phyloP scores from a whole-genome alignment of 2,797 vertebrate species.

The Orestias chungarensis region DNA sequence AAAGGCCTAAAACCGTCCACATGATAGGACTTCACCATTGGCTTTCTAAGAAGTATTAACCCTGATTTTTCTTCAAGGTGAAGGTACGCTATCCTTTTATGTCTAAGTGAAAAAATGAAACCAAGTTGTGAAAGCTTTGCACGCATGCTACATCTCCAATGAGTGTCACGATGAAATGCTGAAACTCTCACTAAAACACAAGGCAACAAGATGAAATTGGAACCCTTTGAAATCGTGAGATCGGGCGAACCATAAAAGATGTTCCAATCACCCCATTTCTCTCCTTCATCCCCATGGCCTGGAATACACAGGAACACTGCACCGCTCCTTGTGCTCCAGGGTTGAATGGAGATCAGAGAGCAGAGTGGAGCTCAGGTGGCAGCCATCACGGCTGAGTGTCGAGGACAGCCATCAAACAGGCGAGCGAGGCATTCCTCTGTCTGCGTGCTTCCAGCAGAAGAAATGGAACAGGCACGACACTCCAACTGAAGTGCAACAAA shows the following conservation, averaged over 20 bases:
- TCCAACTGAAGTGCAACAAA: not conserved
- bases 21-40: too few relatives aligned
- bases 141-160: slow-evolving; percentile 27
- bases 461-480: not conserved
- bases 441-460: not conserved
- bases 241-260: slow-evolving; percentile 35
- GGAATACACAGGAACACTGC: slow-evolving; percentile 31
- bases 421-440: slow-evolving; percentile 2
- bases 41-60: not conserved
- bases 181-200: slow-evolving; percentile 29
- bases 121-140: slow-evolving; percentile 7
- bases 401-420: slow-evolving; percentile 13
- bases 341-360: slow-evolving; percentile 26
- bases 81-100: not conserved
- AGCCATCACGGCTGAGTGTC: slow-evolving; percentile 2
- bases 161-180: slow-evolving; percentile 27
- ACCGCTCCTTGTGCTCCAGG: not conserved
- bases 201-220: slow-evolving; percentile 17
- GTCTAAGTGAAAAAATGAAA: slow-evolving; percentile 21
- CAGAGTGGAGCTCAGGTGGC: slow-evolving; percentile 24
- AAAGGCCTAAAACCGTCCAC: not conserved
- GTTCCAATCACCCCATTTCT: slow-evolving; percentile 41
- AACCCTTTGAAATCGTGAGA: slow-evolving; percentile 48
- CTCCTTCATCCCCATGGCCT: slow-evolving; percentile 20
- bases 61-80: not conserved